A percentile compares a stretch with the other conserved stretches of the same genome.
phyloP scores from a whole-genome alignment of 2,113 vertebrate genomes.

The Columbina picui region DNA sequence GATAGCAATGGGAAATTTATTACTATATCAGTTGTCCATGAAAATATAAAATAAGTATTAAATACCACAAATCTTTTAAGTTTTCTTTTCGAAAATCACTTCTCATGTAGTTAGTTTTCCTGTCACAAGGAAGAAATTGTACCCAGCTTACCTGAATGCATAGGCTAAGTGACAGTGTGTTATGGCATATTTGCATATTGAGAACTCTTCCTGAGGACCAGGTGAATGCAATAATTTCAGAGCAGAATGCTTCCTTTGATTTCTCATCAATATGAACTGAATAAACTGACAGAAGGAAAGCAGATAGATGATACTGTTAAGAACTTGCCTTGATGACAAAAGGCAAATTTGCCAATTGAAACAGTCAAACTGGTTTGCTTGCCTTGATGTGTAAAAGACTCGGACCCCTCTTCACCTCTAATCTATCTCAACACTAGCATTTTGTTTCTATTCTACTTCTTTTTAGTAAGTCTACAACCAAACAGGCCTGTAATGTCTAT shows the following conservation, averaged over 20 bases:
- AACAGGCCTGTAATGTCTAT: not conserved
- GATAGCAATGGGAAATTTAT: not conserved
- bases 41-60: not conserved
- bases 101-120: not conserved
- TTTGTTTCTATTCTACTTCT: not conserved
- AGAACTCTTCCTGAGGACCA: not conserved
- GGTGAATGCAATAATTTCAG: not conserved
- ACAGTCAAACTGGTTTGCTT: not conserved
- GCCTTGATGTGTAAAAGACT: not conserved
- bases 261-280: not conserved
- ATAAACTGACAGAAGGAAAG: not conserved
- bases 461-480: not conserved
- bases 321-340: not conserved
- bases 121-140: not conserved
- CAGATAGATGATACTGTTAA: not conserved
- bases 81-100: not conserved
- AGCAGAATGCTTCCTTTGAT: not conserved
- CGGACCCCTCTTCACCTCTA: not conserved
- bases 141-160: not conserved
- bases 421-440: not conserved
- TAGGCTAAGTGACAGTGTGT: not conserved
- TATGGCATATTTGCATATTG: not conserved
- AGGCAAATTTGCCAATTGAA: not conserved
- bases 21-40: not conserved
- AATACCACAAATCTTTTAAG: not conserved